Percentiles rank a stretch among this genome's conserved stretches.
phyloP scores from a whole-genome alignment of 2,113 vertebrate species.

The Acrocephalus arundinaceus region DNA sequence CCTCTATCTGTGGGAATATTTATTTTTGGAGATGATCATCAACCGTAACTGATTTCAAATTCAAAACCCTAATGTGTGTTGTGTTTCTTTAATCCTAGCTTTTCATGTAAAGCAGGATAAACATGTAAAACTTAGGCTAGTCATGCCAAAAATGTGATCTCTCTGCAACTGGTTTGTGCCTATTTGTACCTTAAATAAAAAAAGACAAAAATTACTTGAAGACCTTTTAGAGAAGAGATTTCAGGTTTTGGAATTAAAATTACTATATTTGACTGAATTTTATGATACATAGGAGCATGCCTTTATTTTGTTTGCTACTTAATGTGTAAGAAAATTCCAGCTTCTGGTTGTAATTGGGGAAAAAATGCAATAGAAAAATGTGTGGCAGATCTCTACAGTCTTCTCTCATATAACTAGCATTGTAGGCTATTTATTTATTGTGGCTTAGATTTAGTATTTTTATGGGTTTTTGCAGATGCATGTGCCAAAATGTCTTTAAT shows the following conservation, averaged over 20 bases:
- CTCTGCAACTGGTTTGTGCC: background rate
- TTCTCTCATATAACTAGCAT: background rate
- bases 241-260: background rate
- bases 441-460: background rate
- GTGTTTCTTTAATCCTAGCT: background rate
- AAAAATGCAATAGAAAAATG: background rate
- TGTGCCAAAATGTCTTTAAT: background rate
- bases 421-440: background rate
- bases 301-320: slow-evolving; percentile 34
- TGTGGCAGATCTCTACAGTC: background rate
- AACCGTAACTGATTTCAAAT: slow-evolving; percentile 35
- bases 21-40: slow-evolving; percentile 73
- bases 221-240: background rate
- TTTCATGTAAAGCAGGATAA: background rate
- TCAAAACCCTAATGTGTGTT: background rate
- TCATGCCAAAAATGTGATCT: background rate
- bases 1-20: slow-evolving; percentile 80
- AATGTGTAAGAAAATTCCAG: background rate
- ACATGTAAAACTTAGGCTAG: background rate
- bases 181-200: background rate
- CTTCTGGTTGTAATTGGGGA: background rate
- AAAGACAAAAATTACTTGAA: background rate
- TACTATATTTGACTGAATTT: background rate
- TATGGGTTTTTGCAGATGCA: background rate
- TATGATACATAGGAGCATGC: background rate